These are phyloP conservation scores for Rhadinocentrus ornatus DNA, from an alignment of 2,797 vertebrate species.

Conservation along the genomic window DNA sequence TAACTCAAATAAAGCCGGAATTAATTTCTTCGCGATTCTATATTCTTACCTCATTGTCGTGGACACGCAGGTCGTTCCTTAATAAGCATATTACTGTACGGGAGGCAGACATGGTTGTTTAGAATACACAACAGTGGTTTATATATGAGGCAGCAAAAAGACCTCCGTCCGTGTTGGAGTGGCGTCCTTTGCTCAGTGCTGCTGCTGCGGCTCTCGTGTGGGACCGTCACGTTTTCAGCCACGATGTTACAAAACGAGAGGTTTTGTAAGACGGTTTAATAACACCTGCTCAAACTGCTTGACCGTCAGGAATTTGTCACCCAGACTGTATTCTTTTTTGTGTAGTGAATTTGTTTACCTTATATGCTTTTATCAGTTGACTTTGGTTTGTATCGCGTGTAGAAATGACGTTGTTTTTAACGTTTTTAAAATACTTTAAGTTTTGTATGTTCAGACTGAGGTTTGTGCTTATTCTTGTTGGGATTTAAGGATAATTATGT, in stretches of 20 bases:
- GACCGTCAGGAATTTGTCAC: neutral
- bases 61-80: conserved; percentile 82
- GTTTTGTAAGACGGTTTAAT: conserved; percentile 54
- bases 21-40: no score
- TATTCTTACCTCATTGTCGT: conserved; percentile 83
- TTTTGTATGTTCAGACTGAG: no score
- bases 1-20: neutral
- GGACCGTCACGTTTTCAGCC: conserved; percentile 48
- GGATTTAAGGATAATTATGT: no score
- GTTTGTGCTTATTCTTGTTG: no score
- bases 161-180: neutral
- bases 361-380: no score
- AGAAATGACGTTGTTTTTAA: no score
- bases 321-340: neutral
- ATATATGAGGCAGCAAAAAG: neutral
- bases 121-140: neutral
- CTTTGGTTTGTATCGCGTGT: no score
- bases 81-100: conserved; percentile 79
- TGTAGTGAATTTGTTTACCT: neutral
- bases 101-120: conserved; percentile 60
- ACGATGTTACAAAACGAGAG: conserved; percentile 59
- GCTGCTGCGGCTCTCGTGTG: neutral
- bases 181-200: neutral
- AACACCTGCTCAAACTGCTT: neutral
- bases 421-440: no score